Evolutionary conservation across 2,113 vertebrate genomes (phyloP).

Genomic region (Neolamprologus tretocephalus): DNA sequence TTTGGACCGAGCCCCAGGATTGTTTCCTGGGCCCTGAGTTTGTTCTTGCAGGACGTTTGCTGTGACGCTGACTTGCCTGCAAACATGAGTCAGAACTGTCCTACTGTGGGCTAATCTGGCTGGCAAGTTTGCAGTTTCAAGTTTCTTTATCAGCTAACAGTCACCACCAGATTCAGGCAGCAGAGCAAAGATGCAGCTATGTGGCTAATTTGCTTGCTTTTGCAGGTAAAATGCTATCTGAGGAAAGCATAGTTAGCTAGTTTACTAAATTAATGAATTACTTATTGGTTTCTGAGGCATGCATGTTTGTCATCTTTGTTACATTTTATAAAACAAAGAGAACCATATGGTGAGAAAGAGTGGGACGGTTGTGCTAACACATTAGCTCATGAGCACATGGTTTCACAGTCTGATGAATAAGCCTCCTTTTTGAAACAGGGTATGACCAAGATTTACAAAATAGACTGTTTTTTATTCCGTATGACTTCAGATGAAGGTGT

Average conservation of each 20-base stretch:
- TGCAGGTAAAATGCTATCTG: accelerated
- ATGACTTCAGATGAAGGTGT: not conserved
- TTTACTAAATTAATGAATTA: not conserved
- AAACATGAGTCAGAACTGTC: not conserved
- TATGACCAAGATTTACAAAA: not conserved
- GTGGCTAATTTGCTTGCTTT: not conserved
- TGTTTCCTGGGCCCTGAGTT: not conserved
- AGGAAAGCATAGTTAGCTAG: not conserved
- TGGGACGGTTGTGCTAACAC: not conserved
- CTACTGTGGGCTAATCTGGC: not conserved
- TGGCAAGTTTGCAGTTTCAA: not conserved
- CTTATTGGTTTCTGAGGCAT: not conserved
- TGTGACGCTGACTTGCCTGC: not conserved
- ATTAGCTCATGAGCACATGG: not conserved
- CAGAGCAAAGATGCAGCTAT: not conserved
- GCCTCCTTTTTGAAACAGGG: not conserved
- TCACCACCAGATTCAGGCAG: not conserved
- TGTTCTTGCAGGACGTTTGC: not conserved
- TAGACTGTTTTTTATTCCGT: not conserved
- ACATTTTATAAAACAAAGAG: not conserved
- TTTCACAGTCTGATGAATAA: not conserved
- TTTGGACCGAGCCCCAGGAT: accelerated
- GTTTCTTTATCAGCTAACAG: not conserved
- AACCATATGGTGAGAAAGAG: not conserved
- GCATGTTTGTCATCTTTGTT: not conserved